phyloP scores from a whole-genome alignment of 2,888 invertebrate species.

The Dasypolia templi region DNA sequence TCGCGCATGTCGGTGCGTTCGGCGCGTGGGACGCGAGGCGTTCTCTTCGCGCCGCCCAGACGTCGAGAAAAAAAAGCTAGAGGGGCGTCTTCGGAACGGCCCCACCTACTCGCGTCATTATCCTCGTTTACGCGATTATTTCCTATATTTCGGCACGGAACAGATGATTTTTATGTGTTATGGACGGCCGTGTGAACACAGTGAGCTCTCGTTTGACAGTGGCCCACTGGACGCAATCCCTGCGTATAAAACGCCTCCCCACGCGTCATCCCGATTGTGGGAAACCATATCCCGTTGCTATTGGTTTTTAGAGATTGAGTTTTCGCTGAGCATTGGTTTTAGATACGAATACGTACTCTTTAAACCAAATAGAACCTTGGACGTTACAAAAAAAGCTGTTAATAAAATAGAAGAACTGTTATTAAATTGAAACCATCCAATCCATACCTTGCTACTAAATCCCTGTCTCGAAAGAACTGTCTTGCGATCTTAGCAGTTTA shows the following conservation, averaged over 20 bases:
- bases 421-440: no score
- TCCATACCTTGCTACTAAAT: not conserved
- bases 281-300: conserved; percentile 78
- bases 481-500: no score
- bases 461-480: no score
- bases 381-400: no score
- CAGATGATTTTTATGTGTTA: conserved; percentile 78
- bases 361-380: not conserved
- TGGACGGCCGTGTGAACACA: conserved; percentile 84
- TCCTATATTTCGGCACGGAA: conserved; percentile 86
- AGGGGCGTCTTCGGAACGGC: conserved; percentile 86
- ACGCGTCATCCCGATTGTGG: conserved; percentile 84
- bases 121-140: conserved; percentile 88
- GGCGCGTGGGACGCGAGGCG: conserved; percentile 87
- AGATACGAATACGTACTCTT: not conserved
- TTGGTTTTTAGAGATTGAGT: conserved; percentile 36
- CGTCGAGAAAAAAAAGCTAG: conserved; percentile 85
- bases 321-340: conserved; percentile 18
- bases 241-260: conserved; percentile 88
- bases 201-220: conserved; percentile 88
- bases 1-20: conserved; percentile 82
- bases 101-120: conserved; percentile 89
- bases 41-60: conserved; percentile 87
- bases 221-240: conserved; percentile 84
- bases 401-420: no score